Evolutionary conservation across 2,113 vertebrate genomes (phyloP), one percentile per base, ranked within the genome.

Genomic region (Scolopax mira): DNA sequence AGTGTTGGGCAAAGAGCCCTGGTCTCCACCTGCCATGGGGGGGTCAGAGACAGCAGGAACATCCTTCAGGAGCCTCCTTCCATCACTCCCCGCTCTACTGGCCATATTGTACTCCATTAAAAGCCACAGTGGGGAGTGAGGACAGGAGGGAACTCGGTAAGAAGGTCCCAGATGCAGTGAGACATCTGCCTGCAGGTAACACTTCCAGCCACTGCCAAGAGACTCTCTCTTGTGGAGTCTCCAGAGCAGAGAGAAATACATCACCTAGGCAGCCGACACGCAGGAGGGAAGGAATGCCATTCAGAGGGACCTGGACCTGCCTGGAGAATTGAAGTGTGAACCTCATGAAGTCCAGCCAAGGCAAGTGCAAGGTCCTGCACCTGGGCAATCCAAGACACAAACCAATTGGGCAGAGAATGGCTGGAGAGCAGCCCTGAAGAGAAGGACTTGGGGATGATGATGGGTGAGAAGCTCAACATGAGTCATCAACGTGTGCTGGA

Each of bases 101-200:
- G n/a, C 27, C 28, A n/a, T 8, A 7, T 1, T 2, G 9, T 3
- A 4, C 22, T 9, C 23, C 4, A 10, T 2, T 2, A 42, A 61
- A 17, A 28, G 3, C 22, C 2, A 10, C 0, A 0, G 9, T 6
- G 2, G 6, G 71, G 25, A 57, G 39, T 0, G 0, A 77, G 70
- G 61, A 44, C 62, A 57, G 41, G 35, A 57, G 48, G 62, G 15
- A 77, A 33, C 25, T 66, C 1, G 0, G 61, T 30, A 66, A 42
- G 57, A 18, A 75, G 72, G 48, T 89, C 82, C 78, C 82, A 72
- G 23, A n/a, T 15, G 33, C 77, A 44, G 35, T 3, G 4, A 42
- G 52, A 78, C 61, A 65, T 57, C 69, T 58, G 67, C 73, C 85
- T 44, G 55, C 57, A 73, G 66, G 46, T 11, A 65, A 33, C 4